A percentile compares a stretch with the other conserved stretches of the same genome.
phyloP scores from a whole-genome alignment of 2,888 invertebrate species.

The Epirrita christyi region DNA sequence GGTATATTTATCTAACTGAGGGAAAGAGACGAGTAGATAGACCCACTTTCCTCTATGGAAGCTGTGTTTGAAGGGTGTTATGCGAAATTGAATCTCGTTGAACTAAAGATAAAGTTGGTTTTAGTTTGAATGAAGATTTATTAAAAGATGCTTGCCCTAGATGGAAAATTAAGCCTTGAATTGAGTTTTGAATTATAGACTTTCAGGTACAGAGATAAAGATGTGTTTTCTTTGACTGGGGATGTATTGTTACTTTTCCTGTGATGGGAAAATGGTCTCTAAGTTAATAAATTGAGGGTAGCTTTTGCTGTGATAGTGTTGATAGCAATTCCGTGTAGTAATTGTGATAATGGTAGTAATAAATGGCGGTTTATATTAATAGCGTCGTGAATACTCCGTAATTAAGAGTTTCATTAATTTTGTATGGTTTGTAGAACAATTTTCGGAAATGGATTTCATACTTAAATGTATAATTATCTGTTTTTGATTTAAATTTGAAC shows the following conservation, averaged over 20 bases:
- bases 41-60: constrained; percentile 21
- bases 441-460: not conserved
- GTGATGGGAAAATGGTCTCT: constrained; percentile 7
- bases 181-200: constrained; percentile 1
- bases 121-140: not conserved
- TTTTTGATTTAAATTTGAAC: not conserved
- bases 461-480: not conserved
- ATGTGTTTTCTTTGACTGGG: constrained; percentile 4
- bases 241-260: constrained; percentile 5
- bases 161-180: constrained; percentile 13
- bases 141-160: constrained; percentile 12
- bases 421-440: not conserved
- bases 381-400: constrained; percentile 24
- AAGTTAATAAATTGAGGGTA: constrained; percentile 1
- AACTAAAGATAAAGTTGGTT: not conserved
- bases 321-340: constrained; percentile 27
- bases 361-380: constrained; percentile 33
- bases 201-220: not conserved
- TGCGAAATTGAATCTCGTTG: constrained; percentile 8
- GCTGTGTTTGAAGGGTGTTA: constrained; percentile 18
- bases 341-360: constrained; percentile 32
- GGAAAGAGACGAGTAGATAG: constrained; percentile 22
- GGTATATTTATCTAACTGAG: constrained; percentile 25
- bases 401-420: constrained; percentile 23
- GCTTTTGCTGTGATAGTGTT: constrained; percentile 5